phyloP scores from a whole-genome alignment of 2,797 vertebrate species.

The Chaetophractus vellerosus region DNA sequence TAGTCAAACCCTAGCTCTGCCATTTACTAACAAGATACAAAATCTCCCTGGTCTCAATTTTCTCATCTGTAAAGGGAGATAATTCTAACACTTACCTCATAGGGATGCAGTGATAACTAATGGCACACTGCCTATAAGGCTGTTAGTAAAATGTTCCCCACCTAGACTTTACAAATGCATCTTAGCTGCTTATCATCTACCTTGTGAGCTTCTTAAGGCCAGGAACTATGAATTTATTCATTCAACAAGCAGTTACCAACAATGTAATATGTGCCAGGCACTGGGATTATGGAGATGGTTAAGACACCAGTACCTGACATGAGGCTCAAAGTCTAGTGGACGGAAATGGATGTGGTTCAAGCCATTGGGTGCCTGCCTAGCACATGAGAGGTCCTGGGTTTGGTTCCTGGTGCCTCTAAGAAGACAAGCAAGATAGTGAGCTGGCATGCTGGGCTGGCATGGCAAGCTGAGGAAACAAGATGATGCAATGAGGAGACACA shows the following conservation, averaged over 20 bases:
- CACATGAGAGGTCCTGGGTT: too few species aligned
- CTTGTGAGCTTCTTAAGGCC: neutral
- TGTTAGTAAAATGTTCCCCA: neutral
- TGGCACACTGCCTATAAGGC: neutral
- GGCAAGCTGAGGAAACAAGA: too few species aligned
- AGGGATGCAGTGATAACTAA: neutral
- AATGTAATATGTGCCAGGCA: neutral
- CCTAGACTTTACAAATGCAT: neutral
- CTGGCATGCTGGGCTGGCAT: too few species aligned
- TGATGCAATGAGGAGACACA: too few species aligned
- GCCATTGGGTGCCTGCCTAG: too few species aligned
- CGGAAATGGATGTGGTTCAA: too few species aligned
- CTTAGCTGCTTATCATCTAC: neutral
- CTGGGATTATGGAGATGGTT: neutral
- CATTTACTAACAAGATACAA: neutral
- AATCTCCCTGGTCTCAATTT: neutral
- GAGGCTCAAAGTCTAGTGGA: neutral
- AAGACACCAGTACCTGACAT: neutral
- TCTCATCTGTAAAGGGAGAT: conserved; percentile 5
- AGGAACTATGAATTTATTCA: neutral
- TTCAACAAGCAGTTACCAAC: neutral
- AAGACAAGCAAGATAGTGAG: too few species aligned
- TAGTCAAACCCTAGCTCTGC: neutral
- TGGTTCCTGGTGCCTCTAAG: too few species aligned
- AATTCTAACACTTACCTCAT: neutral